A percentile compares a stretch with the other conserved stretches of the same genome.
Conservation (phyloP, 2,888 invertebrate species). For the Escarpia spicata region DNA sequence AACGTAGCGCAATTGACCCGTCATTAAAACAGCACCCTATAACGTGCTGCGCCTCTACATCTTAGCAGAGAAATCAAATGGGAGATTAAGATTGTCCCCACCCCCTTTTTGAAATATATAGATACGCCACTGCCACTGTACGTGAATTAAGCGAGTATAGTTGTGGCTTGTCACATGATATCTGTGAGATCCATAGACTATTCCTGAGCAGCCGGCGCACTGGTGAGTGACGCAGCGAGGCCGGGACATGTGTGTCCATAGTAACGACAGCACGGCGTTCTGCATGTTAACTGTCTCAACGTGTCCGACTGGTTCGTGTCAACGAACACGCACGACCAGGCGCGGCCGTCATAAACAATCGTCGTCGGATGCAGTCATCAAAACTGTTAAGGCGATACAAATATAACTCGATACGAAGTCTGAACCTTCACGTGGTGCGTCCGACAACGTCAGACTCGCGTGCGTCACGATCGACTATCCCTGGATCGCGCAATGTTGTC, state of each 20-base stretch:
- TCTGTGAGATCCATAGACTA: background rate
- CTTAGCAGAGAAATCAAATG: too few species aligned
- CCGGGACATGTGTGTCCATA: background rate
- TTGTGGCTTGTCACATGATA: background rate
- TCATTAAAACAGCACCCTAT: too few species aligned
- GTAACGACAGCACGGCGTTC: too few species aligned
- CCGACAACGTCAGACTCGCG: background rate
- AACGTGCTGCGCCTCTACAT: too few species aligned
- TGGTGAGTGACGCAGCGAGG: background rate
- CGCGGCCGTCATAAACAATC: background rate
- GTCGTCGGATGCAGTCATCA: background rate
- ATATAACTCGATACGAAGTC: background rate
- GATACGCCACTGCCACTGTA: too few species aligned
- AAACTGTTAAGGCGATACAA: background rate
- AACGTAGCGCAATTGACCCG: too few species aligned
- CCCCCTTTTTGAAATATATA: too few species aligned
- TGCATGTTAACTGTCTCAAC: too few species aligned
- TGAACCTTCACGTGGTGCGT: background rate
- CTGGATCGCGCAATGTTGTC: background rate
- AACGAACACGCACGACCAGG: background rate
- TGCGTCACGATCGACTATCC: background rate
- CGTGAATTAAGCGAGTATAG: background rate
- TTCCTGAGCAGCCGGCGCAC: background rate
- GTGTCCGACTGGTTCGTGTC: background rate
- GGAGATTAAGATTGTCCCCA: too few species aligned